phyloP scores from a whole-genome alignment of 1,140 invertebrate species.

The Drosophila pruinosa region DNA sequence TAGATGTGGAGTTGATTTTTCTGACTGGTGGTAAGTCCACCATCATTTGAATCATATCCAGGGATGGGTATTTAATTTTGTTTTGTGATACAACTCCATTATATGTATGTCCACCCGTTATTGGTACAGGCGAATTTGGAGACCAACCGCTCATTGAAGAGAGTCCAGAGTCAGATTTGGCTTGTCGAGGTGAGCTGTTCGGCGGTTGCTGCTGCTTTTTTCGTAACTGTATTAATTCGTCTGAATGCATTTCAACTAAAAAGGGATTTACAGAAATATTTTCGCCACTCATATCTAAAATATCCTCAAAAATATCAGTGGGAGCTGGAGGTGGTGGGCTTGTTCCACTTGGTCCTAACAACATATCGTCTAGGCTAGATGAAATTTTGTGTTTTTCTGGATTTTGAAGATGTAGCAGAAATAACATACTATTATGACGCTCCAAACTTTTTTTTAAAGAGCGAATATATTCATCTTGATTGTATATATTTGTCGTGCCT shows the following conservation, averaged over 20 bases:
- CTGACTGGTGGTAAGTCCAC: background rate
- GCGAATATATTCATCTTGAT: conserved; percentile 78
- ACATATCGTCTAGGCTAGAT: conserved; percentile 42
- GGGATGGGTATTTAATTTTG: conserved; percentile 31
- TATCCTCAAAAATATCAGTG: conserved; percentile 53
- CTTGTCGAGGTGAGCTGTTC: conserved; percentile 85
- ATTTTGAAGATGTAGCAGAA: conserved; percentile 78
- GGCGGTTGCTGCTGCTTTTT: conserved; percentile 78
- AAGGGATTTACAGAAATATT: conserved; percentile 35
- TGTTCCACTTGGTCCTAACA: conserved; percentile 83
- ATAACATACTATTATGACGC: conserved; percentile 80
- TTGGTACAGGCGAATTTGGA: conserved; percentile 86
- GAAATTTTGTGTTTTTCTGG: conserved; percentile 57
- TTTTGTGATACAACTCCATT: background rate
- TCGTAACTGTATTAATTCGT: background rate
- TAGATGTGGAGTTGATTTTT: background rate
- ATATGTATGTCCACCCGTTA: conserved; percentile 20
- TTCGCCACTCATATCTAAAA: background rate
- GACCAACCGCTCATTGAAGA: conserved; percentile 94
- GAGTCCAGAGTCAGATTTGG: conserved; percentile 90
- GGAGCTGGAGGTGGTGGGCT: conserved; percentile 92
- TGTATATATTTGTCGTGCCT: conserved; percentile 61
- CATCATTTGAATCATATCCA: conserved; percentile 32
- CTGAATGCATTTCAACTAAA: conserved; percentile 17
- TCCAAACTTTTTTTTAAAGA: conserved; percentile 74